Conservation (phyloP, 92 coral and sea anemone species). For the Phenganax stokvisi region DNA sequence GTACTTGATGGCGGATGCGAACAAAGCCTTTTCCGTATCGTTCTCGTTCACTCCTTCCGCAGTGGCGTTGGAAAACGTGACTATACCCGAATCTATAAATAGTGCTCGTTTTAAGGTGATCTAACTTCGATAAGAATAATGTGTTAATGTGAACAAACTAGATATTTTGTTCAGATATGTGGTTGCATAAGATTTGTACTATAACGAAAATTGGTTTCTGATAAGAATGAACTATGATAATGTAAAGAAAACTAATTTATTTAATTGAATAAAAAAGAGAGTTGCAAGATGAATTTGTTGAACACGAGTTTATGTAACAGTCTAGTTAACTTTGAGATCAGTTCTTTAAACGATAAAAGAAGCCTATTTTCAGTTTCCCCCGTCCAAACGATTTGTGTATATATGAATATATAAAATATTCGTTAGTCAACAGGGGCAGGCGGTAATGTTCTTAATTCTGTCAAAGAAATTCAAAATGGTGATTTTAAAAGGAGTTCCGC, state of each 20-base stretch:
- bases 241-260: no score
- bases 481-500: constrained; percentile 34
- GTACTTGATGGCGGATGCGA: constrained; percentile 84
- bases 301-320: not conserved
- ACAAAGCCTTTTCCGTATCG: constrained; percentile 77
- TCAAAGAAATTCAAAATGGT: constrained; percentile 20
- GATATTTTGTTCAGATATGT: no score
- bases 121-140: constrained; percentile 7
- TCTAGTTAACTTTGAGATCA: not conserved
- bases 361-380: not conserved
- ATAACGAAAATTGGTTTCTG: no score
- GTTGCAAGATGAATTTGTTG: not conserved
- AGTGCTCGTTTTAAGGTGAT: constrained; percentile 67
- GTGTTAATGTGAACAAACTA: no score
- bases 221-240: no score
- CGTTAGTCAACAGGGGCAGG: no score
- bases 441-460: not conserved
- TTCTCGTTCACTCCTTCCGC: constrained; percentile 92
- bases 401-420: no score
- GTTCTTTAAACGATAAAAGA: not conserved
- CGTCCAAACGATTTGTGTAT: not conserved
- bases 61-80: constrained; percentile 74
- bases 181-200: no score
- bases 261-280: no score
- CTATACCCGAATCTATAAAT: constrained; percentile 68